phyloP scores from a whole-genome alignment of 1,140 invertebrate genomes.

The Zophobas atratus region DNA sequence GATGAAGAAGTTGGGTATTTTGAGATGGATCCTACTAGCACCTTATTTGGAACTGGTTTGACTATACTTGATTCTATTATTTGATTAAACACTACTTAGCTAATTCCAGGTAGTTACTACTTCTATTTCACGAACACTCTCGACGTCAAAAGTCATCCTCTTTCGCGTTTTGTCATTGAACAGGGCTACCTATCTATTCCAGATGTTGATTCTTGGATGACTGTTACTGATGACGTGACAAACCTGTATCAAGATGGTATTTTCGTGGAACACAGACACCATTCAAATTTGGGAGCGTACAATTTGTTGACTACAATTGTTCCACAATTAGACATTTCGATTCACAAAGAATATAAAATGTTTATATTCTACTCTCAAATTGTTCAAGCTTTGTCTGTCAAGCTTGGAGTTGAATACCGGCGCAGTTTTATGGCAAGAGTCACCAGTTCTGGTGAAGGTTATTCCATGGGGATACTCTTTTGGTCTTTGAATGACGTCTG shows the following conservation, averaged over 20 bases:
- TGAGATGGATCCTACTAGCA: constrained; percentile 82
- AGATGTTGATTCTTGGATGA: constrained; percentile 74
- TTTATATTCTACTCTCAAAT: constrained; percentile 86
- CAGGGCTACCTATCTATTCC: constrained; percentile 96
- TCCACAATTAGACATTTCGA: constrained; percentile 73
- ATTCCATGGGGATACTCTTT: constrained; percentile 96
- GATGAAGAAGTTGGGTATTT: constrained; percentile 83
- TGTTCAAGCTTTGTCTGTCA: constrained; percentile 90
- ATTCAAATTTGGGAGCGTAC: constrained; percentile 77
- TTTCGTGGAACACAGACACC: constrained; percentile 85
- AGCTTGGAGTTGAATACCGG: constrained; percentile 92
- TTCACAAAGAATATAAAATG: constrained; percentile 70
- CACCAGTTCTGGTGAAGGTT: constrained; percentile 77
- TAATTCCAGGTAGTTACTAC: constrained; percentile 89
- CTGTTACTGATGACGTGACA: constrained; percentile 68
- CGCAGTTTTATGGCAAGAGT: constrained; percentile 72
- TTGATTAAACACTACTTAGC: background rate
- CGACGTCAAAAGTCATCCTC: constrained; percentile 83
- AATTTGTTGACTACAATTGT: constrained; percentile 75
- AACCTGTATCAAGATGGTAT: constrained; percentile 77
- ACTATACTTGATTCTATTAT: background rate
- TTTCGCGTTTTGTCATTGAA: constrained; percentile 92
- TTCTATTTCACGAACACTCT: constrained; percentile 89
- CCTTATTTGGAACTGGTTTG: constrained; percentile 90
- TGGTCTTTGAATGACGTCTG: constrained; percentile 99